These are phyloP conservation scores for Lagorchestes hirsutus DNA, from an alignment of 2,797 vertebrate genomes.

Conservation along the genomic window DNA sequence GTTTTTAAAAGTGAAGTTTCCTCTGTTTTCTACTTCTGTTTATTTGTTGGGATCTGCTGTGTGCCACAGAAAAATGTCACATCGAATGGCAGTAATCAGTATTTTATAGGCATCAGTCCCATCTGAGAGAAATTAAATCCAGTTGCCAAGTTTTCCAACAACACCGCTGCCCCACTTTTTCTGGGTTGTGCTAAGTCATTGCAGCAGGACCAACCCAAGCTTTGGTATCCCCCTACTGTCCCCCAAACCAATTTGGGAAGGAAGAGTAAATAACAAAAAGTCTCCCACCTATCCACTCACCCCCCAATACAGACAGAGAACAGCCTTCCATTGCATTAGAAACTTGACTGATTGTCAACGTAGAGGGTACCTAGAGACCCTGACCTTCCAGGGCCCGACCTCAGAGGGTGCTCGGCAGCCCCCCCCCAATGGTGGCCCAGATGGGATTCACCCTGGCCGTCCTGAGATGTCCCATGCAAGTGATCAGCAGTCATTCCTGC, in stretches of 20 bases:
- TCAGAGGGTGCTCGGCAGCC: too few relatives aligned
- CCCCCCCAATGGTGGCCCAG: constrained; percentile 7
- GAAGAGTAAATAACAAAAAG: not conserved
- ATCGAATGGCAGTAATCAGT: not conserved
- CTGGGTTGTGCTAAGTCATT: not conserved
- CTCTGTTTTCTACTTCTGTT: constrained; percentile 31
- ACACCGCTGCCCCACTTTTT: not conserved
- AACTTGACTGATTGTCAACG: not conserved
- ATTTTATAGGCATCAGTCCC: not conserved
- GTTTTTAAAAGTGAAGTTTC: constrained; percentile 16
- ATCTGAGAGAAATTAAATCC: not conserved
- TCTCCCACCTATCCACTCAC: not conserved
- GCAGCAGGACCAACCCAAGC: constrained; percentile 14
- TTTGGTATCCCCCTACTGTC: constrained; percentile 14
- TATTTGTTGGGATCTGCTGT: constrained; percentile 28
- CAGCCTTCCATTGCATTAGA: not conserved
- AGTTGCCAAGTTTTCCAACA: not conserved
- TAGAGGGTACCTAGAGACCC: not conserved
- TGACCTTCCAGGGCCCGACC: not conserved
- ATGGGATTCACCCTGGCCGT: constrained; percentile 13
- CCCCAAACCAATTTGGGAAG: not conserved
- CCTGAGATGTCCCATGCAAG: constrained; percentile 61
- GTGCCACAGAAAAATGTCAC: constrained; percentile 10
- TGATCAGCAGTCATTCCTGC: constrained; percentile 61
- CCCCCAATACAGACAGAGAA: not conserved